Base-by-base conservation (phyloP, 2,113 vertebrate species). In the Pluvialis apricaria region DNA sequence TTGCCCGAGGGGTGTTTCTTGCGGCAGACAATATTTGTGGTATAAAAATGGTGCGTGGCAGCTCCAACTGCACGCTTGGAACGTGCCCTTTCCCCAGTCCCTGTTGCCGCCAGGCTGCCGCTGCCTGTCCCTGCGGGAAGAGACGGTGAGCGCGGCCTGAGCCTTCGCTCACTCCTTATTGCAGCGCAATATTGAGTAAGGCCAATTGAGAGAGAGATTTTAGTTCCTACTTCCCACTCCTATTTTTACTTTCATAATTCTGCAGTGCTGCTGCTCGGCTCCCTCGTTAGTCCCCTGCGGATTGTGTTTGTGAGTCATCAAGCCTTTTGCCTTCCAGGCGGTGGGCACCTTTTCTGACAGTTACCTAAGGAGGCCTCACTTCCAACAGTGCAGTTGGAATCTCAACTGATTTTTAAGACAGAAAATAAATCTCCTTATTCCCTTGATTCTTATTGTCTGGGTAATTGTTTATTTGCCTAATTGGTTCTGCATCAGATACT, bases 391-490 rank as follows among this genome's bases (percentile, higher is more conserved):
- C 85, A 83, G 38, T 28, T 71, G 77, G 78, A 82, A 78, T 91
- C 64, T 75, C 86, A 86, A 77, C 91, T 82, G 82, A 85, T 76
- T 89, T 89, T 83, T 92, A 93, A 93, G 52, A 69, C 44, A 80
- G 70, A 90, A 93, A 90, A 88, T 81, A 78, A 52, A 72, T 68
- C 62, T 97, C 71, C 15, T 77, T 68, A 25, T 77, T 82, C 52
- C 47, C 79, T 40, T 94, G 90, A 94, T 90, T 96, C 82, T 93
- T 82, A 49, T 62, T 94, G 84, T 94, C 92, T 80, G 60, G 62
- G 64, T 96, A 96, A 96, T 87, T 97, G 85, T 97, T 98, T 97
- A 93, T 97, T 96, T 97, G 93, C 88, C 89, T 97, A 95, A 97
- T 96, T 97, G 93, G 96, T 97, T 98, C 94, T 92, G 91, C 96